Percentiles rank a stretch among this genome's conserved stretches.
Evolutionary conservation across 2,797 vertebrate species (phyloP).

Genomic region (Arvicola amphibius): DNA sequence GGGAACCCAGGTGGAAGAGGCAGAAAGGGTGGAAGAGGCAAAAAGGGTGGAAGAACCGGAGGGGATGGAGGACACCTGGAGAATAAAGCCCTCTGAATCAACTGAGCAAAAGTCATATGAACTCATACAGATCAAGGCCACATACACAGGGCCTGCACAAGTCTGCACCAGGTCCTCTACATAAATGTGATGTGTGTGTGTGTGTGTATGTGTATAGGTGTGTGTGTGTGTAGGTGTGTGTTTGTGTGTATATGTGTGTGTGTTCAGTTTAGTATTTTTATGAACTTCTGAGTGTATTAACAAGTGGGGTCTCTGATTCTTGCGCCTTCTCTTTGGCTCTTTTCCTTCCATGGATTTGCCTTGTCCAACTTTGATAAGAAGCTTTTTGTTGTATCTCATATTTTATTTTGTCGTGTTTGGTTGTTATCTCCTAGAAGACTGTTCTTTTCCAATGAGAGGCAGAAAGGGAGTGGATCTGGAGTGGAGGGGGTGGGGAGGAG

Average conservation of each 20-base stretch:
- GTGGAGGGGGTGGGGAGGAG: not conserved
- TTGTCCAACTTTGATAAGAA: not conserved
- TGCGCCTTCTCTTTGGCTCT: not conserved
- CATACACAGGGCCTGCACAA: not conserved
- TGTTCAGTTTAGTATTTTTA: not conserved
- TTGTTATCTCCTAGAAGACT: not conserved
- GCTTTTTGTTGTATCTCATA: not conserved
- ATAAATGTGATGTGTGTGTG: no score
- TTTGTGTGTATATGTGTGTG: no score
- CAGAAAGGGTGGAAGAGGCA: not conserved
- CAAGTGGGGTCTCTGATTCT: not conserved
- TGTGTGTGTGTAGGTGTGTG: accelerated
- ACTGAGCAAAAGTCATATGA: not conserved
- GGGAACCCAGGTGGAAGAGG: not conserved
- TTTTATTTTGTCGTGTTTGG: not conserved
- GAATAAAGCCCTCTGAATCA: not conserved
- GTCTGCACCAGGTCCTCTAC: not conserved
- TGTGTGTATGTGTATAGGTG: no score
- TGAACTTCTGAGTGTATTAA: not conserved
- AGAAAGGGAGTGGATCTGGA: not conserved
- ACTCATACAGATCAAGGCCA: not conserved
- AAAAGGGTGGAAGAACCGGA: not conserved
- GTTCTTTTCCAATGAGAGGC: not conserved
- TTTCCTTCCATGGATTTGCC: not conserved
- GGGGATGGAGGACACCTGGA: not conserved